Evolutionary conservation across 1,140 invertebrate species (phyloP), one percentile per base, ranked within the genome.

Genomic region (Drosophila ficusphila): DNA sequence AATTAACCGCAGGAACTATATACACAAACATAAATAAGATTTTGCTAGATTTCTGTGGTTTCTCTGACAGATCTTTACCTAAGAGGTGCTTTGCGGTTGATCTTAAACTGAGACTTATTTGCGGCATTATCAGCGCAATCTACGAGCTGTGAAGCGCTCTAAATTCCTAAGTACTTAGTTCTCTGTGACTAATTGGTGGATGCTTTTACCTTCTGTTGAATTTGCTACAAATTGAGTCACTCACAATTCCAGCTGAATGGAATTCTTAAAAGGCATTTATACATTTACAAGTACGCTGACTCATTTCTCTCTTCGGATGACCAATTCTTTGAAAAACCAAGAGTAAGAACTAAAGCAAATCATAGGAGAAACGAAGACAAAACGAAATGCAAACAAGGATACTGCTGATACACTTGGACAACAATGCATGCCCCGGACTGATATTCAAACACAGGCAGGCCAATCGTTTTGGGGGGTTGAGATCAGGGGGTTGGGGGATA

Each of bases 351-450:
- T 1, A 68, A 21, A 21, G 36, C 19, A 70, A 74, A 64, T 34
- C 33, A 62, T 38, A 60, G 6, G 4, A n/a, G 16, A 89, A 74
- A 53, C 44, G 19, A 68, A 56, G 61, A 68, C 11, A 68, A 49
- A 23, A 69, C 69, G 29, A 85, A 46, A 57, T 47, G 65, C 79
- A 73, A 83, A 78, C 19, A 53, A 75, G 54, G 48, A 79, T 57
- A 74, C 48, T 44, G 25, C 57, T 16, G 60, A 60, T 42, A 67
- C 33, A 51, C 27, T 52, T 79, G 54, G 52, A 71, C 56, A 54
- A 76, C 60, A 75, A 53, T 36, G 61, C 79, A 83, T 85, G 79
- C 79, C 81, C 76, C 72, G 47, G 46, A 68, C 62, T 41, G 36
- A 67, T 64, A 54, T 39, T 44, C 7, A 7, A 46, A 61, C 56